Base-by-base conservation (phyloP, 2,888 invertebrate species). In the Amphipoea lucens region DNA sequence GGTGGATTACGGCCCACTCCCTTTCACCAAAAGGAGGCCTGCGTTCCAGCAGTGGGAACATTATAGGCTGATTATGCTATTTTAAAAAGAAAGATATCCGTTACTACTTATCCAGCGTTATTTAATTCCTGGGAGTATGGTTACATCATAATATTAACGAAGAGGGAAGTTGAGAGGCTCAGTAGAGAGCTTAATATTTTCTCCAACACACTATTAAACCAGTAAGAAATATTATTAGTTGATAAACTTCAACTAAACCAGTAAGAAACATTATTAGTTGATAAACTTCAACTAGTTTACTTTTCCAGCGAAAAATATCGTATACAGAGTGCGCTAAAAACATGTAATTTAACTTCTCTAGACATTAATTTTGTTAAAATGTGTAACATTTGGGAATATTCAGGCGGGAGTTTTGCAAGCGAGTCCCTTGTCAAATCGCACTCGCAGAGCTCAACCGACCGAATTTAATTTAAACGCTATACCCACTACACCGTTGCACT, bases 391-490 rank as follows among this genome's bases (percentile, higher is more conserved):
- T 82, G 81, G 83, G 78, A 80, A 84, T 86, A 89, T 88, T 87
- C 86, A 45, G 74, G 76, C 76, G 78, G 77, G 83, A 80, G 84
- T 89, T 88, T 82, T 74, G 84, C 73, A 78, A 82, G 85, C 82
- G 82, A 71, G 82, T 88, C 90, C 90, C 88, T 87, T 89, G 88
- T 91, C 90, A 91, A 92, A 91, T 90, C 86, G 82, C 74, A 82
- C 88, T 87, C 84, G 73, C 66, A 74, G 77, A 80, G 86, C 82
- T 87, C 86, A 90, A 84, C 89, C 87, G 81, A 84, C 88, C 85
- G 87, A 90, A 91, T 91, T 92, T 88, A 91, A 92, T 92, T 91
- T 89, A 76, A 88, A 78, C 75, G 75, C 80, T 82, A 88, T 84
- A 84, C 74, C 73, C 68, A 63, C 84, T 81, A 87, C 81, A 78